Base-by-base conservation (phyloP, 2,888 invertebrate species). In the Mactromeris polynyma region DNA sequence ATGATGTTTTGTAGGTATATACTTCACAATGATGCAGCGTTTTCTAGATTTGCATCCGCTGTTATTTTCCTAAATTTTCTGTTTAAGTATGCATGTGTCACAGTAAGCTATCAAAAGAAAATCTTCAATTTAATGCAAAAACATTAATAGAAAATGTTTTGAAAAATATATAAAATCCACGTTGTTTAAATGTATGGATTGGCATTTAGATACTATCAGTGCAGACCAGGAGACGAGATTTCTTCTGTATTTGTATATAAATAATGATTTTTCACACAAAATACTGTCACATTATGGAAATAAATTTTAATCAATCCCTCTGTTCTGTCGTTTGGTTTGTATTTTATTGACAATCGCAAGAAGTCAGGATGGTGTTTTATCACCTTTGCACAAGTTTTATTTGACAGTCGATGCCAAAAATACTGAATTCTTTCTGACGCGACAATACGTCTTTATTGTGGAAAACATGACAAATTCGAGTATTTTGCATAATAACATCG, bases 331-430 rank as follows among this genome's bases (percentile, higher is more conserved):
- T 73, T 26, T 33, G 36, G 73, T 33, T 33, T 33, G 33, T 73
- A 17, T 69, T 73, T 83, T 83, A 83, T 83, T 83, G 83, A 31
- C 69, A 42, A 33, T 46, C 7, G 33, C 40, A 33, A 73, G 83
- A 46, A 73, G 46, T 31, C 33, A 46, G 64, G 46, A 42, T 46
- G 64, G 40, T 83, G 42, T 73, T 83, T 79, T 83, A 83, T 83
- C 42, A 46, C 46, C 73, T 83, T 83, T 42, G 46, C 42, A 46
- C 73, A 38, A 46, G 83, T 83, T 83, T 83, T 83, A 83, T 83
- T 83, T 31, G 83, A 83, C 83, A 83, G 73, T 33, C 26, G 83
- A 58, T 42, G 83, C 83, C 83, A 58, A 73, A 69, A 69, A 73
- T 83, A 46, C 73, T 83, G 83, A 58, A 73, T 73, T 73, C 73